Evolutionary conservation across 2,113 vertebrate species (phyloP).

Genomic region (Periophthalmus modestus): DNA sequence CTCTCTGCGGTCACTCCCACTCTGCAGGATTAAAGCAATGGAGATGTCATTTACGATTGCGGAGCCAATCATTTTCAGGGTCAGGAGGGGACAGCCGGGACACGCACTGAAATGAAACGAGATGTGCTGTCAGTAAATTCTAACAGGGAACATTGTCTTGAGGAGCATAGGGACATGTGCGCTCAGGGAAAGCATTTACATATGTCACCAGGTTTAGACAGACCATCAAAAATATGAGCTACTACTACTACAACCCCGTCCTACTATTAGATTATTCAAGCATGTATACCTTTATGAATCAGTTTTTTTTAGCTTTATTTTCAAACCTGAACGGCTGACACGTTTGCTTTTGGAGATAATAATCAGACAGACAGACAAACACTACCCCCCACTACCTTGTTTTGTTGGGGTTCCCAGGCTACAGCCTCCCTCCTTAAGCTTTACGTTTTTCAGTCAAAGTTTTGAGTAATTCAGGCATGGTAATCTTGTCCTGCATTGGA

Average conservation of each 20-base stretch:
- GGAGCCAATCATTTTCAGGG: conserved; percentile 50
- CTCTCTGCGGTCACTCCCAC: conserved; percentile 10
- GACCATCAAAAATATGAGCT: not conserved
- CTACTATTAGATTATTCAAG: not conserved
- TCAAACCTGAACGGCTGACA: not conserved
- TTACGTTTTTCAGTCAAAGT: not conserved
- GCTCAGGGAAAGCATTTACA: conserved; percentile 8
- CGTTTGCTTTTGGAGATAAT: not conserved
- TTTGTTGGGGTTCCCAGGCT: not conserved
- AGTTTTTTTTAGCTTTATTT: too few relatives aligned
- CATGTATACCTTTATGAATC: not conserved
- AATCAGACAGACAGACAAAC: not conserved
- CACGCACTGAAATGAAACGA: conserved; percentile 34
- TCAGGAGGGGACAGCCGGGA: conserved; percentile 33
- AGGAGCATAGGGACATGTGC: not conserved
- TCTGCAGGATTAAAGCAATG: conserved; percentile 46
- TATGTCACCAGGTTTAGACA: conserved; percentile 34
- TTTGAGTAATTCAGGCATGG: too few relatives aligned
- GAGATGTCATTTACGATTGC: conserved; percentile 45
- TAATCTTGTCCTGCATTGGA: too few relatives aligned
- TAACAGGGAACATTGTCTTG: conserved; percentile 28
- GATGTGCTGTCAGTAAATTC: conserved; percentile 33
- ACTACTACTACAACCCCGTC: not conserved
- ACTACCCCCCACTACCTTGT: not conserved
- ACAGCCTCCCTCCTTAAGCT: not conserved